Evolutionary conservation across 2,797 vertebrate genomes (phyloP).

Genomic region (Coracias cyanogaster): DNA sequence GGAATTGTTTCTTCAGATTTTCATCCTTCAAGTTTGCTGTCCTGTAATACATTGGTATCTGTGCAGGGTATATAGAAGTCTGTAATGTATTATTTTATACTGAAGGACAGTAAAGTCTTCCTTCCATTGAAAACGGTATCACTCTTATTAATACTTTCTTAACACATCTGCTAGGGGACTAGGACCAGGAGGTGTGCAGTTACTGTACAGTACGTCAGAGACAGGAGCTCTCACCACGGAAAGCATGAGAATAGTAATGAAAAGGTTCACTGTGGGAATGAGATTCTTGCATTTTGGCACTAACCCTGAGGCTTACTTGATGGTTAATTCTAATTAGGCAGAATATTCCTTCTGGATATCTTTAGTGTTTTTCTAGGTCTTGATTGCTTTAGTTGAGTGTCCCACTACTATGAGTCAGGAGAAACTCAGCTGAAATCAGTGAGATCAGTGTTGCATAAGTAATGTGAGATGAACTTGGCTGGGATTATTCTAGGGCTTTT

Average conservation of each 20-base stretch:
- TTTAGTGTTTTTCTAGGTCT: neutral
- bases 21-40: neutral
- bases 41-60: neutral
- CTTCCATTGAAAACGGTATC: neutral
- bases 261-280: neutral
- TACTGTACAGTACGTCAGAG: neutral
- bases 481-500: neutral
- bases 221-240: neutral
- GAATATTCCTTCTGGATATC: neutral
- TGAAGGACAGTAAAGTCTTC: neutral
- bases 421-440: neutral
- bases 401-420: neutral
- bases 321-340: neutral
- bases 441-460: neutral
- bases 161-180: neutral
- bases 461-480: neutral
- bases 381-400: neutral
- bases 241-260: neutral
- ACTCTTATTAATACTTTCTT: neutral
- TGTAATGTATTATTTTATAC: neutral
- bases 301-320: neutral
- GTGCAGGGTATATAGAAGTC: neutral
- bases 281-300: neutral
- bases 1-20: neutral
- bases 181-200: neutral